phyloP scores from a whole-genome alignment of 2,888 invertebrate species.

The Pseudanteris insignis region DNA sequence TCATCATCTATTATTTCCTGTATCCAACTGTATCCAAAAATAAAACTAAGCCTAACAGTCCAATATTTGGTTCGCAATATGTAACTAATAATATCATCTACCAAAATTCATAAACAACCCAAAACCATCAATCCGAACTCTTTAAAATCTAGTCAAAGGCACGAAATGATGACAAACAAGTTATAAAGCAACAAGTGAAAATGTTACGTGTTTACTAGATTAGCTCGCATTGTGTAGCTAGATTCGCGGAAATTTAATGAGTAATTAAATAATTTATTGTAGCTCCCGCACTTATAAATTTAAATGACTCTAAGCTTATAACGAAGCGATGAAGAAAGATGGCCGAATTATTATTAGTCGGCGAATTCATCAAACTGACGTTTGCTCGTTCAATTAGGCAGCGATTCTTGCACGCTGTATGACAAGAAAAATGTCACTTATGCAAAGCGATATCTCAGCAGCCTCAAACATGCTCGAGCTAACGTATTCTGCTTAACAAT shows the following conservation, averaged over 20 bases:
- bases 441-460: conserved; percentile 25
- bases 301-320: conserved; percentile 24
- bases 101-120: too few relatives aligned
- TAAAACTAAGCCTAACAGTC: too few relatives aligned
- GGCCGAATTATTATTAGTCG: conserved; percentile 20
- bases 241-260: conserved; percentile 5
- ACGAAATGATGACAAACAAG: conserved; percentile 16
- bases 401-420: conserved; percentile 24
- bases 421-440: conserved; percentile 31
- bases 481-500: too few relatives aligned
- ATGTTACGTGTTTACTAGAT: conserved; percentile 1
- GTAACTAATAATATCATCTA: conserved; percentile 44
- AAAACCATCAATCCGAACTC: conserved; percentile 37
- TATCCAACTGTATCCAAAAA: too few relatives aligned
- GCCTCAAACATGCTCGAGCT: too few relatives aligned
- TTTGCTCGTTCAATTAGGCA: conserved; percentile 35
- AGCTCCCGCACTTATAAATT: conserved; percentile 26
- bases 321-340: conserved; percentile 19
- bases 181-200: conserved; percentile 10
- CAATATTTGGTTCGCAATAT: too few relatives aligned
- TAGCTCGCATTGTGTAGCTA: conserved; percentile 11
- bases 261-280: conserved; percentile 37
- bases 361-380: conserved; percentile 26
- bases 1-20: too few relatives aligned
- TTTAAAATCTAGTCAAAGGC: neutral